Base-by-base conservation (phyloP, 53 echinoderm and acorn worm species). In the Henricia sp. region DNA sequence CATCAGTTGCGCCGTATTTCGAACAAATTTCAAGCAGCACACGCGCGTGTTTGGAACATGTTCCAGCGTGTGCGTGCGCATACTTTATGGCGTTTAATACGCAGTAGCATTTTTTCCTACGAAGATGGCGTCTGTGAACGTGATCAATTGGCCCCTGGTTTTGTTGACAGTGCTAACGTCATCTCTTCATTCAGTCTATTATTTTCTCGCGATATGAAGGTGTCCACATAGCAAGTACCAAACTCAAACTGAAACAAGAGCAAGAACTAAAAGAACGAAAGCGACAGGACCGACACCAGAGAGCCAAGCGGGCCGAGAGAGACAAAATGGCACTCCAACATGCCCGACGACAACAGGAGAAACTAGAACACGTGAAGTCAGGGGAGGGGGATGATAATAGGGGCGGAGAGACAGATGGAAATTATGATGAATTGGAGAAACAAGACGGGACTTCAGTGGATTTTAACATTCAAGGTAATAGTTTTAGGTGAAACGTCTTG, bases 291-390 rank as follows among this genome's bases (percentile, higher is more conserved):
- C 78, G 86, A 51, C 62, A 70, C 48, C 70, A 30, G 6, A 28
- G 51, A 38, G 50, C 59, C 41, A 85, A 86, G 72, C 80, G 52
- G 32, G 82, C 82, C 20, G 86, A 90, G 52, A 80, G 90, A 69
- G 90, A 90, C 65, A 77, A 82, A 26, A 76, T 90, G 86, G 90
- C 90, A 29, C 38, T 41, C 36, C 90, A 80, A 30, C 77, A 89
- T 39, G 42, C 63, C 38, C 46, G 60, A 44, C 70, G 85, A 28
- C 58, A 54, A 52, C 78, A 82, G 56, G 67, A 59, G 78, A 54
- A 51, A 60, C 75, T 39, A 62, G 85, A 90, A 37, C 54, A 68
- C 51, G 46, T 46, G 60, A 55, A 73, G 35, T 29, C 38, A 51
- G 74, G 82, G 67, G 67, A 73, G 54, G 83, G 72, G 39, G 84